phyloP scores from a whole-genome alignment of 1,140 invertebrate species.

The Papilio machaon region DNA sequence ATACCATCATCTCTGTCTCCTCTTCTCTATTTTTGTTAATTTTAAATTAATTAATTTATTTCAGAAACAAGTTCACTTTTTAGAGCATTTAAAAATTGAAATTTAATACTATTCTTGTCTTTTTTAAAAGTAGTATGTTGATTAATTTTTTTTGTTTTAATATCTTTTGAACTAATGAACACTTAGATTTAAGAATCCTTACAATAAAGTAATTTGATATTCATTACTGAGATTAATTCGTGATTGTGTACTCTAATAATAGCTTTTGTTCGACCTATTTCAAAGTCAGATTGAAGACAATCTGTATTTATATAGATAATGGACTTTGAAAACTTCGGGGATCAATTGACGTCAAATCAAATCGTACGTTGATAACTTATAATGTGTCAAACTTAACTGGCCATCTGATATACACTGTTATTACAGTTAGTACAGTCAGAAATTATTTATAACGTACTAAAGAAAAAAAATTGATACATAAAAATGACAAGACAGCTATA shows the following conservation, averaged over 20 bases:
- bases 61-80: too few species aligned
- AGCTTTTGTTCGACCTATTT: conserved; percentile 34
- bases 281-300: conserved; percentile 13
- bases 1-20: too few species aligned
- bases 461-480: too few species aligned
- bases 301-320: conserved; percentile 31
- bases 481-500: too few species aligned
- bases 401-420: too few species aligned
- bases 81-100: too few species aligned
- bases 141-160: background rate
- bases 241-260: conserved; percentile 17
- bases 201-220: background rate
- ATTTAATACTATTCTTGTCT: background rate
- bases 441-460: too few species aligned
- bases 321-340: conserved; percentile 25
- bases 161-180: background rate
- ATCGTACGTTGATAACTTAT: conserved; percentile 5
- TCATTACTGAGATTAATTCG: conserved; percentile 3
- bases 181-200: background rate
- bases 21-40: too few species aligned
- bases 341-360: conserved; percentile 31
- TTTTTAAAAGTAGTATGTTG: background rate
- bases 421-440: too few species aligned
- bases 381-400: background rate
- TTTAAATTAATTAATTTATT: too few species aligned